Percentiles rank a stretch among this genome's conserved stretches.
phyloP scores from a whole-genome alignment of 2,797 vertebrate genomes.

The Melanotaenia boesemani region DNA sequence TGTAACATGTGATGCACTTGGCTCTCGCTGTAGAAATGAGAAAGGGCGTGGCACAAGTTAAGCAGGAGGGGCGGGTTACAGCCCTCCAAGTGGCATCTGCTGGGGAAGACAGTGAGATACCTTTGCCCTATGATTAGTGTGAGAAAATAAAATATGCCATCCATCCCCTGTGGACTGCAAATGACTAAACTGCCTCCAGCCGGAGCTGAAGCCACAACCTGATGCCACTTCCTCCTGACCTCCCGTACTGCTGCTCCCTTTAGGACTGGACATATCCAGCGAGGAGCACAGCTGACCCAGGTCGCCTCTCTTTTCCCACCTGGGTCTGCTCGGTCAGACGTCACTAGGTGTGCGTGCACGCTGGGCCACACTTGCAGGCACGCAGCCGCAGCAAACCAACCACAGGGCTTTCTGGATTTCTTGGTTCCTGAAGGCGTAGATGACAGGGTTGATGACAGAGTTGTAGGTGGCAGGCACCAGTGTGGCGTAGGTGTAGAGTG shows the following conservation, averaged over 20 bases:
- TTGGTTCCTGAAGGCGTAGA: slow-evolving; percentile 99
- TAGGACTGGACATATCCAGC: slow-evolving; percentile 46
- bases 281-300: slow-evolving; percentile 64
- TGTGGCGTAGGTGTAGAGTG: slow-evolving; percentile 97
- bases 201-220: slow-evolving; percentile 38
- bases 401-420: slow-evolving; percentile 99
- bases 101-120: slow-evolving; percentile 68
- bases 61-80: slow-evolving; percentile 52
- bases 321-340: slow-evolving; percentile 84
- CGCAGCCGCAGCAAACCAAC: slow-evolving; percentile 94
- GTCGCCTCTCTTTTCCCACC: slow-evolving; percentile 59
- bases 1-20: slow-evolving; percentile 57
- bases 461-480: slow-evolving; percentile 98
- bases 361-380: slow-evolving; percentile 90
- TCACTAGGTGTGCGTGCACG: slow-evolving; percentile 95
- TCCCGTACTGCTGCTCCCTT: slow-evolving; percentile 50
- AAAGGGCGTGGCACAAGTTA: slow-evolving; percentile 73
- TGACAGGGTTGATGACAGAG: slow-evolving; percentile 98
- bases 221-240: slow-evolving; percentile 15
- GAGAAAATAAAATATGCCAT: slow-evolving; percentile 50
- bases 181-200: slow-evolving; percentile 34
- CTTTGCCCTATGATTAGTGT: slow-evolving; percentile 42
- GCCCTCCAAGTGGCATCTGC: slow-evolving; percentile 45
- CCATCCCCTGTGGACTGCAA: slow-evolving; percentile 39
- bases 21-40: slow-evolving; percentile 60